Percentiles rank a stretch among this genome's conserved stretches.
Evolutionary conservation across 2,797 vertebrate genomes (phyloP).

Genomic region (Hippopotamyrus pictus): DNA sequence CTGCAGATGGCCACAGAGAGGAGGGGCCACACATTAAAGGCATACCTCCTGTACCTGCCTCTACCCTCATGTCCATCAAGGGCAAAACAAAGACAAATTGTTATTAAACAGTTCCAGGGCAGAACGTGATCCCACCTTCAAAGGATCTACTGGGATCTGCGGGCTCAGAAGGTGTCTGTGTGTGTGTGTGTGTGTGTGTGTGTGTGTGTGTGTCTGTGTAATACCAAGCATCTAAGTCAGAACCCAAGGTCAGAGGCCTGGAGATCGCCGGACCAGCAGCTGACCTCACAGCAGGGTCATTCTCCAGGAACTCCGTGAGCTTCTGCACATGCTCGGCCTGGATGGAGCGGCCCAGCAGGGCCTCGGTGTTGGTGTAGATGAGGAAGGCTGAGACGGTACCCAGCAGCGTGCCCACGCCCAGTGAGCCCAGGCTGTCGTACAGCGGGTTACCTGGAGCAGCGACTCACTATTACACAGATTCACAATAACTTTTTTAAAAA

Average conservation of each 20-base stretch:
- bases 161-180: neutral
- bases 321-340: slow-evolving; percentile 86
- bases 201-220: neutral
- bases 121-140: neutral
- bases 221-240: neutral
- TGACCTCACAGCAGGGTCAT: slow-evolving; percentile 89
- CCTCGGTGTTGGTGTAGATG: slow-evolving; percentile 96
- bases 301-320: slow-evolving; percentile 93
- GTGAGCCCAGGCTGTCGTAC: slow-evolving; percentile 88
- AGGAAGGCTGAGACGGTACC: slow-evolving; percentile 88
- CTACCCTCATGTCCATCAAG: neutral
- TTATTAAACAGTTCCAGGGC: neutral
- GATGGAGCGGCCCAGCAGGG: slow-evolving; percentile 89
- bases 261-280: slow-evolving; percentile 18
- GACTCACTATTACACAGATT: neutral
- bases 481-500: neutral
- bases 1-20: slow-evolving; percentile 52
- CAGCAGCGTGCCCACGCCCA: slow-evolving; percentile 86
- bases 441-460: slow-evolving; percentile 72
- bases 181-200: neutral
- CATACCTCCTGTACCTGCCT: neutral
- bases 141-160: neutral
- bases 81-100: neutral
- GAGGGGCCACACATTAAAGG: neutral
- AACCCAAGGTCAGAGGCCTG: neutral